Evolutionary conservation across 2,888 invertebrate genomes (phyloP), one percentile per base, ranked within the genome.

Genomic region (Oscheius myriophilus): DNA sequence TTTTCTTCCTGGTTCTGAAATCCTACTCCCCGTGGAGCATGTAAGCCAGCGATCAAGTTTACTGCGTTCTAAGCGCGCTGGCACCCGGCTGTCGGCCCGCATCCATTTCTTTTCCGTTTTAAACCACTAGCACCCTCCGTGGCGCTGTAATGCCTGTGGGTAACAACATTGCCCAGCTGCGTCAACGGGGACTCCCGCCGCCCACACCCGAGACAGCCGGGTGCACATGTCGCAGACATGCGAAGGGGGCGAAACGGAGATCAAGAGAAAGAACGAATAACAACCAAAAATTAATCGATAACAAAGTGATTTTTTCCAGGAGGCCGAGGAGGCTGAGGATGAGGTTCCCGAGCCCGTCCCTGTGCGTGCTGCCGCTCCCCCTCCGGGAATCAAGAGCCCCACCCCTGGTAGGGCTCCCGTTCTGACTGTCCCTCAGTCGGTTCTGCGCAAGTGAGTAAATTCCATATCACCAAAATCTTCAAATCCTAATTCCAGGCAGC

Each of bases 401-500:
- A 41, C 41, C 63, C 12, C 63, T 52, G 11, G 52, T 52, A 12
- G 26, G 33, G 33, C 33, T 33, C 33, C 33, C 33, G 33, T 33
- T 33, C 33, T 33, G 33, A 33, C 73, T 49, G 73, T 76, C 63
- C 76, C 76, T 49, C 63, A 71, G 62, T 70, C 70, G 64, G 76
- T 76, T 45, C 70, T 73, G 69, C 73, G 78, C 67, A 75, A 75
- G 77, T 75, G 26, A 49, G 57, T 49, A 23, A n/a, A 26, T 25
- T 1, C 41, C 43, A 26, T 52, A 11, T n/a, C n/a, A n/a, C n/a
- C 16, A 0, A 23, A 18, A 1, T 2, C 21, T 12, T 25, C 18
- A 26, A 11, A 25, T 54, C 6, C 54, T 54, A 3, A 49, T 51
- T 80, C 67, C 51, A 82, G 80, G 69, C 82, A 83, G 72, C 76